Percentiles rank a stretch among this genome's conserved stretches.
These are phyloP conservation scores for Myathropa florea DNA, from an alignment of 2,888 invertebrate species.

Conservation along the genomic window DNA sequence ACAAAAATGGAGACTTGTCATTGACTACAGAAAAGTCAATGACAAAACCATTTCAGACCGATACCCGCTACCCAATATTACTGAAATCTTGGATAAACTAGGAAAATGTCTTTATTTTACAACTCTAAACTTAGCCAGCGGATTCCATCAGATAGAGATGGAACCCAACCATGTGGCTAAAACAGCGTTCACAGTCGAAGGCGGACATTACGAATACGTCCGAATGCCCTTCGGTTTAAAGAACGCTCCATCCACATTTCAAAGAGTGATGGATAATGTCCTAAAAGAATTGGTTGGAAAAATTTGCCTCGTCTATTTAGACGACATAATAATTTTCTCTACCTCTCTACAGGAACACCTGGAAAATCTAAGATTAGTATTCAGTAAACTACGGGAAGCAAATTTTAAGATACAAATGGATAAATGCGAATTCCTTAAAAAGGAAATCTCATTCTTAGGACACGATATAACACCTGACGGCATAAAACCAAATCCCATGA, in stretches of 20 bases:
- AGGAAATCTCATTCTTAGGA: slow-evolving; percentile 9
- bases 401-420: slow-evolving; percentile 22
- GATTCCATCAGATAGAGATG: not conserved
- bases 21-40: not conserved
- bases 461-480: slow-evolving; percentile 7
- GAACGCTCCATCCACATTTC: too few relatives aligned
- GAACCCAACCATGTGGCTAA: not conserved
- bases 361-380: not conserved
- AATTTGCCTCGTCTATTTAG: not conserved
- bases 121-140: not conserved
- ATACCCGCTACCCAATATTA: not conserved
- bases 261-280: not conserved
- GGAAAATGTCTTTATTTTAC: not conserved
- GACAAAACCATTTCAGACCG: not conserved
- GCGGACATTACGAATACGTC: not conserved
- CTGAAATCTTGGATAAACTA: not conserved
- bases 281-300: not conserved
- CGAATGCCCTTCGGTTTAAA: not conserved
- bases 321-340: slow-evolving; percentile 14
- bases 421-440: slow-evolving; percentile 9
- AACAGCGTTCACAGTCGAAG: not conserved
- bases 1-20: not conserved
- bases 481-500: not conserved
- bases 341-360: slow-evolving; percentile 8
- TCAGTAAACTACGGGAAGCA: slow-evolving; percentile 7